Evolutionary conservation across 2,888 invertebrate species (phyloP).

Genomic region (Drosophila paracracens): DNA sequence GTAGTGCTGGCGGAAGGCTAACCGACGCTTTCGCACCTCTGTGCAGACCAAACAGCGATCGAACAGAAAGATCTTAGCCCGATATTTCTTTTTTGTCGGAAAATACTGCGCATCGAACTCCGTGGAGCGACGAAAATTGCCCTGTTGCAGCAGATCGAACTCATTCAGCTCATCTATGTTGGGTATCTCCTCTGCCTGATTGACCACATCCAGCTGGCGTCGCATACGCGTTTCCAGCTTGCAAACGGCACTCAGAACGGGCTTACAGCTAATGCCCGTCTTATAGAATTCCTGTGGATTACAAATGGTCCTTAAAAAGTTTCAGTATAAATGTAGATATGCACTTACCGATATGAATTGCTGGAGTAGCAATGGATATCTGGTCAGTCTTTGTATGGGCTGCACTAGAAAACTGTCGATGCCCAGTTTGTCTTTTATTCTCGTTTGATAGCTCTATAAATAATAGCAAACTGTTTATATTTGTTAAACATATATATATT

Average conservation of each 20-base stretch:
- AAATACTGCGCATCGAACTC: conserved; percentile 84
- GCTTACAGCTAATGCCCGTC: conserved; percentile 83
- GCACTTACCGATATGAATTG: conserved; percentile 83
- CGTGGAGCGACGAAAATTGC: conserved; percentile 81
- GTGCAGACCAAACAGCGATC: conserved; percentile 83
- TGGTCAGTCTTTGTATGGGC: conserved; percentile 85
- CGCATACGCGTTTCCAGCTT: conserved; percentile 84
- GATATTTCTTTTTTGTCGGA: conserved; percentile 82
- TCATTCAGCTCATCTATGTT: conserved; percentile 83
- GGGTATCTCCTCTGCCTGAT: conserved; percentile 84
- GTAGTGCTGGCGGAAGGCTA: conserved; percentile 83
- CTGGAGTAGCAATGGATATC: conserved; percentile 84
- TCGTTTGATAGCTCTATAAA: conserved; percentile 77
- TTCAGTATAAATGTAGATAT: no score
- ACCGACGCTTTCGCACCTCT: conserved; percentile 82
- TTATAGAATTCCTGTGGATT: conserved; percentile 81
- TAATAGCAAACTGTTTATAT: background rate
- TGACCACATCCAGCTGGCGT: conserved; percentile 82
- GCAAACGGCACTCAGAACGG: conserved; percentile 83
- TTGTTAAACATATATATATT: background rate
- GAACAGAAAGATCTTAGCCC: conserved; percentile 83
- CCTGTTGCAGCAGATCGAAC: conserved; percentile 82
- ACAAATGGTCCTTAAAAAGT: background rate
- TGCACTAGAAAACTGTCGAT: conserved; percentile 85
- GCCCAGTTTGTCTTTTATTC: conserved; percentile 84